phyloP scores from a whole-genome alignment of 2,113 vertebrate species.

The Dromaius novaehollandiae region DNA sequence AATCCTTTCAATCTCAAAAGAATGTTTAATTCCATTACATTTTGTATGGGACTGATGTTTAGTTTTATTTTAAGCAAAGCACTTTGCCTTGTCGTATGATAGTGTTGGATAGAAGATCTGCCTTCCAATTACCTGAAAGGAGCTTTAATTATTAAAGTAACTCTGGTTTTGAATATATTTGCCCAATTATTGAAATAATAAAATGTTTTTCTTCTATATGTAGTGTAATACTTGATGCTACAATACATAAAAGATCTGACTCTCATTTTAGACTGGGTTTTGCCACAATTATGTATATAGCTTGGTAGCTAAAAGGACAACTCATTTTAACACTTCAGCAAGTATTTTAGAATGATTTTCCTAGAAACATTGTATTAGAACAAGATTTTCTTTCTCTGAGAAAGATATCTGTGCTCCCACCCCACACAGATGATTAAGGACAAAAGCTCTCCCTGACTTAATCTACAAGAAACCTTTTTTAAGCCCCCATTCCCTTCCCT shows the following conservation, averaged over 20 bases:
- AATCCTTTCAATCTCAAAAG: not conserved
- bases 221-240: not conserved
- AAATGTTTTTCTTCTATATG: not conserved
- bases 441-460: not conserved
- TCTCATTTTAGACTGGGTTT: not conserved
- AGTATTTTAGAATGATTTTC: not conserved
- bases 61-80: not conserved
- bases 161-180: not conserved
- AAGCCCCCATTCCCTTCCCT: not conserved
- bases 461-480: not conserved
- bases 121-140: not conserved
- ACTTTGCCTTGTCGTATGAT: not conserved
- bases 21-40: not conserved
- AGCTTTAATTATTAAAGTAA: not conserved
- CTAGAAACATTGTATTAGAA: not conserved
- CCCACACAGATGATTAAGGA: not conserved
- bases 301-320: not conserved
- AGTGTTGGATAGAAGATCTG: not conserved
- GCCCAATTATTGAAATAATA: not conserved
- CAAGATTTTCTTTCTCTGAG: not conserved
- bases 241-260: not conserved
- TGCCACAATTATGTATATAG: not conserved
- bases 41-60: not conserved
- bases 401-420: not conserved
- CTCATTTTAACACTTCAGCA: not conserved